phyloP scores from a whole-genome alignment of 2,113 vertebrate genomes.

The Macrotus californicus region DNA sequence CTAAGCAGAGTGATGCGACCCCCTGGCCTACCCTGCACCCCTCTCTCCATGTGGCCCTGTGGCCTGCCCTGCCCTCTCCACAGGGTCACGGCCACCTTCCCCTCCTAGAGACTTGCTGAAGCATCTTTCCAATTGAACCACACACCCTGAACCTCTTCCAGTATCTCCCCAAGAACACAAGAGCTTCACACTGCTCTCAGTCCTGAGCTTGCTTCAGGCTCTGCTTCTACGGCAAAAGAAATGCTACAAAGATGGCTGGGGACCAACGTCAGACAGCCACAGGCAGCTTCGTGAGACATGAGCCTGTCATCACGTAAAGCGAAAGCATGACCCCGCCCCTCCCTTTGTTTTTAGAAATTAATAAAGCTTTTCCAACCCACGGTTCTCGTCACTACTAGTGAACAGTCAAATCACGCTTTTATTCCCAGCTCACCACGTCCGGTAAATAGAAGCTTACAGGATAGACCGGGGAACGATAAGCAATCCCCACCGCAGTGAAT shows the following conservation, averaged over 20 bases:
- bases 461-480: conserved; percentile 76
- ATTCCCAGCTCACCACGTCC: conserved; percentile 74
- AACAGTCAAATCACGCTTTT: conserved; percentile 48
- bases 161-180: background rate
- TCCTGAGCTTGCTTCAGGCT: background rate
- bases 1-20: background rate
- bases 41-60: background rate
- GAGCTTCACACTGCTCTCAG: background rate
- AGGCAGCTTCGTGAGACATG: background rate
- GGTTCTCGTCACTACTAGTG: background rate
- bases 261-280: background rate
- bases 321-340: background rate
- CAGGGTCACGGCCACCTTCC: background rate
- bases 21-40: background rate
- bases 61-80: background rate
- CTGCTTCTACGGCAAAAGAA: conserved; percentile 4
- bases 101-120: background rate
- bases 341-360: conserved; percentile 59
- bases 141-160: background rate
- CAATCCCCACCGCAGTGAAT: conserved; percentile 76
- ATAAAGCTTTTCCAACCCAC: conserved; percentile 22
- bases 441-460: conserved; percentile 81
- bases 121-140: background rate
- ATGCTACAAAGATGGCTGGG: background rate
- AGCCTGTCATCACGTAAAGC: background rate